Evolutionary conservation across 2,113 vertebrate species (phyloP).

Genomic region (Synodontis membranacea): DNA sequence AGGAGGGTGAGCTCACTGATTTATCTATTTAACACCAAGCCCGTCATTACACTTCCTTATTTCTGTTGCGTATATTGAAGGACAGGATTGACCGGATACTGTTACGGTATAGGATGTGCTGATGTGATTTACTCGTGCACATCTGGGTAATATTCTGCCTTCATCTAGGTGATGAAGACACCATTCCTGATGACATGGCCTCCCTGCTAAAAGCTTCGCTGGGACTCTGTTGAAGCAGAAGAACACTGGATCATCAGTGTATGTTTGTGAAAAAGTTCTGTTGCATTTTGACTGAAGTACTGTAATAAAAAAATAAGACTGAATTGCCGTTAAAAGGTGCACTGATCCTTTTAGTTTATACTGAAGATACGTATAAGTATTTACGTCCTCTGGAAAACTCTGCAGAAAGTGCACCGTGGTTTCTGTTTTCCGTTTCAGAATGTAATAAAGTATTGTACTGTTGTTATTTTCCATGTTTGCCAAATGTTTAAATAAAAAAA

Average conservation of each 20-base stretch:
- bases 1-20: constrained; percentile 70
- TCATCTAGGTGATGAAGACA: constrained; percentile 53
- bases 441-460: not conserved
- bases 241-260: not conserved
- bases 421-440: not conserved
- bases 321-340: not conserved
- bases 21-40: not conserved
- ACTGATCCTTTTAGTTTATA: not conserved
- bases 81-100: not conserved
- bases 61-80: not conserved
- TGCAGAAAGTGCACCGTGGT: not conserved
- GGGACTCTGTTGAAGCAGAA: constrained; percentile 51
- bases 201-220: constrained; percentile 57
- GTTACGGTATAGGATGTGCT: not conserved
- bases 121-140: not conserved
- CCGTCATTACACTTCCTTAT: not conserved
- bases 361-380: not conserved
- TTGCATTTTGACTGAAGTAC: constrained; percentile 28
- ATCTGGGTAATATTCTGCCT: not conserved
- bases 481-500: not conserved
- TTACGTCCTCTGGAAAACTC: not conserved
- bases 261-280: not conserved
- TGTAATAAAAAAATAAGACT: constrained; percentile 21
- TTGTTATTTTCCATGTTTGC: not conserved
- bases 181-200: constrained; percentile 57